A percentile compares a stretch with the other conserved stretches of the same genome.
Evolutionary conservation across 2,113 vertebrate species (phyloP).

Genomic region (Galemys pyrenaicus): DNA sequence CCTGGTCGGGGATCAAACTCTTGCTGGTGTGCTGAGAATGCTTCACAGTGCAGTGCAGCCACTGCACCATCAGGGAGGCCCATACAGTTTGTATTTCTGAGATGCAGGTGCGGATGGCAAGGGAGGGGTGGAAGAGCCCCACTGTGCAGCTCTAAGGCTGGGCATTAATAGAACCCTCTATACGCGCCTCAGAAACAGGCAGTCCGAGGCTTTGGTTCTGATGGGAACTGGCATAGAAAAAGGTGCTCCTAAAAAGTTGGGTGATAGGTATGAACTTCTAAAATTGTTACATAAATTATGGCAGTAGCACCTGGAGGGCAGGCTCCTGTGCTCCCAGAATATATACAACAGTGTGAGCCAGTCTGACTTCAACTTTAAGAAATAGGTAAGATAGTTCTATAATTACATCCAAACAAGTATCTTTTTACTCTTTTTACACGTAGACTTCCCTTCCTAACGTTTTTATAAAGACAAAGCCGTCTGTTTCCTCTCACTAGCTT

Average conservation of each 20-base stretch:
- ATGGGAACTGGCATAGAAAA: neutral
- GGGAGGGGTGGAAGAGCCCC: neutral
- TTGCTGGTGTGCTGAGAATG: too few relatives aligned
- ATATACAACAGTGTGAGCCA: too few relatives aligned
- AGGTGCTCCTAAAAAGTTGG: neutral
- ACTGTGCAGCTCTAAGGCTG: neutral
- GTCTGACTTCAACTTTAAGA: neutral
- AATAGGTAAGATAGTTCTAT: neutral
- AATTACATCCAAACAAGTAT: constrained; percentile 1
- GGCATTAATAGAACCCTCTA: neutral
- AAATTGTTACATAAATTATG: neutral
- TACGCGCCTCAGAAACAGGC: neutral
- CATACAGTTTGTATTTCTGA: neutral
- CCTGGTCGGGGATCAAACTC: too few relatives aligned
- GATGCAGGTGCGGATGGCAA: neutral
- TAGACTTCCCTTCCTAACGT: neutral
- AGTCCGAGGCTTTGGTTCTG: neutral
- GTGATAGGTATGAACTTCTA: neutral
- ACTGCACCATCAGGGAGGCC: too few relatives aligned
- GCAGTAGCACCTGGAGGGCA: too few relatives aligned
- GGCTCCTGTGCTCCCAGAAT: too few relatives aligned
- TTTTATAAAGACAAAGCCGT: neutral
- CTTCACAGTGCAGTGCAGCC: too few relatives aligned
- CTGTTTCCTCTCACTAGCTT: too few relatives aligned
- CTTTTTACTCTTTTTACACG: neutral